phyloP scores from a whole-genome alignment of 1,140 invertebrate species.

The Heterodera carotae region DNA sequence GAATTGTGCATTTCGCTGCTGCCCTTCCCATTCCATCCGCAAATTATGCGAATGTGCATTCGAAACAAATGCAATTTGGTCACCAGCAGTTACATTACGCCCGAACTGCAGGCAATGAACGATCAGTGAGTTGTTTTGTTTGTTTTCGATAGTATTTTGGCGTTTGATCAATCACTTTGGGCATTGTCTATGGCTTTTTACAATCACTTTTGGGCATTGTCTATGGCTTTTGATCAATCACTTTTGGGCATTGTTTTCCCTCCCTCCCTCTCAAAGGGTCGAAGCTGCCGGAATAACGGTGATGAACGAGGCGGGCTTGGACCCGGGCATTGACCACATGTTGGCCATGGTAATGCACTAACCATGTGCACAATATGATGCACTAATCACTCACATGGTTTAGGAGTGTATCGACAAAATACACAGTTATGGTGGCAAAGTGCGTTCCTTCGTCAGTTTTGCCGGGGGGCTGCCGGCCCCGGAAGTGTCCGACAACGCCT shows the following conservation, averaged over 20 bases:
- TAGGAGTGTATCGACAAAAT: slow-evolving; percentile 88
- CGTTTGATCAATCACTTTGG: too few species aligned
- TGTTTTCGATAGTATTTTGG: background rate
- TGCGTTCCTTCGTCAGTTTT: slow-evolving; percentile 85
- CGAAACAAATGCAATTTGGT: slow-evolving; percentile 84
- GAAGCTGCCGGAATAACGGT: slow-evolving; percentile 82
- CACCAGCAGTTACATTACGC: slow-evolving; percentile 89
- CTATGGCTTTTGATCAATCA: background rate
- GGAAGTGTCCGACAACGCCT: slow-evolving; percentile 87
- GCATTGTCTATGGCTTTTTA: too few species aligned
- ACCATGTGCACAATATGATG: too few species aligned
- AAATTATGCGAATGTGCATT: slow-evolving; percentile 83
- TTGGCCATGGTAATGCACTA: slow-evolving; percentile 74
- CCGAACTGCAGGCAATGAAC: slow-evolving; percentile 79
- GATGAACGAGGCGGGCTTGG: slow-evolving; percentile 91
- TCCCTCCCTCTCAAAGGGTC: background rate
- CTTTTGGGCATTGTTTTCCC: too few species aligned
- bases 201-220: slow-evolving; percentile 8
- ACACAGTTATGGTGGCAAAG: slow-evolving; percentile 74
- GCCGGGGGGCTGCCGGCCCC: slow-evolving; percentile 94
- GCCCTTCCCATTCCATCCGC: slow-evolving; percentile 85
- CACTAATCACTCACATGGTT: background rate
- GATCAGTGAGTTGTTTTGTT: slow-evolving; percentile 72
- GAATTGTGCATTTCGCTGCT: slow-evolving; percentile 83
- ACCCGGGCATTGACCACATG: slow-evolving; percentile 96